Base-by-base conservation (phyloP, 2,888 invertebrate species). In the Drosophila aldrichi region DNA sequence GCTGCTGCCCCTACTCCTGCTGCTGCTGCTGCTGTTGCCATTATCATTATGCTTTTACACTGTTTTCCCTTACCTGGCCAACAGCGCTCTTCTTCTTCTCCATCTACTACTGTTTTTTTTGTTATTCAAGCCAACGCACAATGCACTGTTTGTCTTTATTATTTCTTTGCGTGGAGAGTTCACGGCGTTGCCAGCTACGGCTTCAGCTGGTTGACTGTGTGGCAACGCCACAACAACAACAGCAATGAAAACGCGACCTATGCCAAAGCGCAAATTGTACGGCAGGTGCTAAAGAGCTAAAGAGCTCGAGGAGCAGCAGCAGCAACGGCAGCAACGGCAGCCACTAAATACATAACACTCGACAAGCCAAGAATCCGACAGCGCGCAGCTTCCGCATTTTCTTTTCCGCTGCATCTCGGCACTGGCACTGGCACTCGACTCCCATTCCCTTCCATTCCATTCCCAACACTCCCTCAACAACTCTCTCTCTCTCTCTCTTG, bases 281-380 rank as follows among this genome's bases (percentile, higher is more conserved):
- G 61, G 51, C 67, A 74, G 73, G 67, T 70, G 86, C 72, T 29
- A 32, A 36, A 25, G 58, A 36, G 57, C 22, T n/a, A 14, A 36
- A 20, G 54, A 20, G 57, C 29, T 41, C 40, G 29, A 56, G 5
- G 5, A 46, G 34, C 14, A 46, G 25, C 14, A 43, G 62, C 36
- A 58, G 56, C 43, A 62, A 7, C 25, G 5, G 25, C 25, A 7
- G 29, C 29, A 29, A 66, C 69, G 75, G 75, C 85, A 54, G 54
- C 54, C 88, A 86, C 89, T 90, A 86, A 90, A 90, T 86, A 83
- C 89, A 89, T 85, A 83, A 79, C 90, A 88, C 83, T 89, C 82
- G 82, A 89, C 76, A 85, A 77, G 78, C 89, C 89, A 89, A 84
- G 68, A 87, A 89, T 70, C 85, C 81, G 62, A 83, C 83, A 80